phyloP scores from a whole-genome alignment of 2,113 vertebrate species.

The Leiothrix lutea region DNA sequence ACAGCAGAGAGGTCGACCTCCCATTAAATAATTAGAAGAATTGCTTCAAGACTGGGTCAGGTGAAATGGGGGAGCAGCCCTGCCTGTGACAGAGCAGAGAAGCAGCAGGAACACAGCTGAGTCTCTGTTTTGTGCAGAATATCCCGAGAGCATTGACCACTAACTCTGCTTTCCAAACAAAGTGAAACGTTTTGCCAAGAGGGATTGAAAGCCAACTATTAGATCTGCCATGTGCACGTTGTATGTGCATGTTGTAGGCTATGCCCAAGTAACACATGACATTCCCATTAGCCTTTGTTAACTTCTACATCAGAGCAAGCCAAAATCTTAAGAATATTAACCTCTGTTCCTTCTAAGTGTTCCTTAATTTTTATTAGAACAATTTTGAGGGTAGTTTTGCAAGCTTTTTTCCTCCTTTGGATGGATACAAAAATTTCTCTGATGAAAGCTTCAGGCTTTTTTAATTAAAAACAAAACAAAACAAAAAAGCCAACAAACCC shows the following conservation, averaged over 20 bases:
- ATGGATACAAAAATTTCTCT: constrained; percentile 33
- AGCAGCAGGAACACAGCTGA: background rate
- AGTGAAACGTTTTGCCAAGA: background rate
- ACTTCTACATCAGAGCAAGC: constrained; percentile 26
- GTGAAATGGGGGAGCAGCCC: background rate
- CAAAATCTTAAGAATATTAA: constrained; percentile 46
- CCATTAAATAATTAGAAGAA: background rate
- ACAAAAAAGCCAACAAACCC: background rate
- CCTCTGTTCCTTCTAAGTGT: constrained; percentile 40
- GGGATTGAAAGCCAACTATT: background rate
- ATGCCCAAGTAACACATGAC: constrained; percentile 36
- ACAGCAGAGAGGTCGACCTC: background rate
- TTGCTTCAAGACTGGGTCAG: background rate
- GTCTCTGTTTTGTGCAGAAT: background rate
- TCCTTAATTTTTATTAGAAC: constrained; percentile 48
- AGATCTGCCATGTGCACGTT: constrained; percentile 20
- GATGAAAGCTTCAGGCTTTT: constrained; percentile 55
- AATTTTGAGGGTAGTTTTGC: constrained; percentile 4
- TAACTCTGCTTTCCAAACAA: background rate
- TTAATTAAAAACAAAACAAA: constrained; percentile 52
- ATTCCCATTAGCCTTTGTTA: constrained; percentile 46
- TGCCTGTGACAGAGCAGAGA: background rate
- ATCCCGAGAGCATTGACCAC: background rate
- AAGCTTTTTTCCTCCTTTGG: background rate
- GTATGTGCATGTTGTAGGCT: background rate